Evolutionary conservation across 1,140 invertebrate genomes (phyloP).

Genomic region (Drosophila obscura): DNA sequence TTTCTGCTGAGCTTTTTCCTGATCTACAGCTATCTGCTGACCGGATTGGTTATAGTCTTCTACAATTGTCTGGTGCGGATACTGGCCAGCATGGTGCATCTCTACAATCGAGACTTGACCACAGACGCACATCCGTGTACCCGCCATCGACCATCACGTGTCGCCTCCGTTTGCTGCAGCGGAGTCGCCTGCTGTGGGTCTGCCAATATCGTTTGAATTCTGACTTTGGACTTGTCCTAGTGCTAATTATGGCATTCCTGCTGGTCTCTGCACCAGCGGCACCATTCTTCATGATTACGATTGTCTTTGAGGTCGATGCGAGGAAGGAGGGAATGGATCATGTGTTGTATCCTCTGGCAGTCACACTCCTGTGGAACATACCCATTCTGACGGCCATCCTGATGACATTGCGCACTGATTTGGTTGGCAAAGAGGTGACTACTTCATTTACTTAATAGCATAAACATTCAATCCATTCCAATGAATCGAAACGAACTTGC

Average conservation of each 20-base stretch:
- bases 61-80: constrained; percentile 53
- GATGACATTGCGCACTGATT: constrained; percentile 42
- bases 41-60: constrained; percentile 44
- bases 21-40: constrained; percentile 37
- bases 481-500: too few species aligned
- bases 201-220: constrained; percentile 54
- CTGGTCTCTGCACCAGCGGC: constrained; percentile 41
- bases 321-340: background rate
- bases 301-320: constrained; percentile 36
- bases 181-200: constrained; percentile 48
- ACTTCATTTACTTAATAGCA: constrained; percentile 1
- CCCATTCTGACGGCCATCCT: constrained; percentile 33
- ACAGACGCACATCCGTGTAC: background rate
- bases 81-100: constrained; percentile 33
- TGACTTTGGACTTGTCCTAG: constrained; percentile 49
- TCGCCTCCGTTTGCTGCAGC: constrained; percentile 21
- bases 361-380: constrained; percentile 46
- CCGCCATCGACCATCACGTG: constrained; percentile 5
- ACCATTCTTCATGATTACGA: constrained; percentile 59
- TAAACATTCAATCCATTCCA: background rate
- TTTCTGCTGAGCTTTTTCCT: constrained; percentile 11
- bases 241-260: constrained; percentile 43
- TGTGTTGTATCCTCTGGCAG: constrained; percentile 6
- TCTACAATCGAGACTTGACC: constrained; percentile 44
- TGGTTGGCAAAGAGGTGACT: constrained; percentile 51